Base-by-base conservation (phyloP, 1,140 invertebrate genomes). In the Drosophila guanche region DNA sequence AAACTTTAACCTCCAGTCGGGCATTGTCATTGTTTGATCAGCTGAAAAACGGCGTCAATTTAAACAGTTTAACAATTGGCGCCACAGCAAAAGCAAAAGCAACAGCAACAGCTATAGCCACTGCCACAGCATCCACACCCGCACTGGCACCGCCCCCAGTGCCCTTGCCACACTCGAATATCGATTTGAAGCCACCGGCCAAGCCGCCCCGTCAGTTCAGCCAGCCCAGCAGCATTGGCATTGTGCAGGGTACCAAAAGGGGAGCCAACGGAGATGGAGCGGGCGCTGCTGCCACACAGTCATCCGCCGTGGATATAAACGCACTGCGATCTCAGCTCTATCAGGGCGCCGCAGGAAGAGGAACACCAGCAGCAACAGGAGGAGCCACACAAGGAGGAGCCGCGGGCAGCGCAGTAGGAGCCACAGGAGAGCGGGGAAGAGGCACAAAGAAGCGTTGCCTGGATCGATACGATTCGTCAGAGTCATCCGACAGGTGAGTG, bases 401-500 rank as follows among this genome's bases (percentile, higher is more conserved):
- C 52, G 48, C n/a, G 12, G 33, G 53, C 16, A 51, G 53, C 16
- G 3, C 12, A 29, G 20, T 43, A 22, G 33, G 16, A 52, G 37
- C 40, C 22, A 7, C 58, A 58, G 51, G 43, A 41, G 27, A 46
- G 6, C 46, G 58, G 47, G 57, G 52, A 22, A 46, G 45, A 20
- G 48, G 94, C 90, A 94, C 95, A 91, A 96, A 96, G 93, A 96
- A 96, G 92, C 93, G 96, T 92, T 96, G 96, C 92, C 93, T 95
- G 86, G 96, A 97, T 94, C 94, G 96, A 93, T 96, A 96, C 93
- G 96, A 97, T 93, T 96, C 96, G 92, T 96, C 96, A 80, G 96
- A 97, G 92, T 96, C 96, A 91, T 96, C 96, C 92, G 96, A 97
- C 95, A 97, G 96, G 96, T 97, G 92, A 93, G 93, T 77, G 45